Conservation (phyloP, 2,797 vertebrate species). For the Gallinago solitaria region DNA sequence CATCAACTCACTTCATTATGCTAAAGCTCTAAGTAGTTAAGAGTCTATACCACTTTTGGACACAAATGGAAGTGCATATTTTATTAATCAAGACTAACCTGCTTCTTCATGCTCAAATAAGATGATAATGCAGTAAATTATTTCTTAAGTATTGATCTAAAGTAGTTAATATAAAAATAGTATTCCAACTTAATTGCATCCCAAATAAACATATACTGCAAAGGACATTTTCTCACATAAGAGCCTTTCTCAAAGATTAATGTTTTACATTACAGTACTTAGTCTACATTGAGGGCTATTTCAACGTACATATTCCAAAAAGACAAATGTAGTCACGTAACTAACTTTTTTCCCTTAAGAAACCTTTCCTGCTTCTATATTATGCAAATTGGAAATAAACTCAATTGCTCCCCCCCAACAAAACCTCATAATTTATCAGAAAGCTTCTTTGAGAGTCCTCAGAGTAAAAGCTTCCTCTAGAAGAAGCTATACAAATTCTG, state of each 20-base stretch:
- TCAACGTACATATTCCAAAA: not conserved
- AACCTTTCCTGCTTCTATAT: not conserved
- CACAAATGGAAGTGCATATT: not conserved
- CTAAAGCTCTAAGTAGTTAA: not conserved
- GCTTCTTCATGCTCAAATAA: not conserved
- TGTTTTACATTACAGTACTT: not conserved
- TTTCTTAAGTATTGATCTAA: not conserved
- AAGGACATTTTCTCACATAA: not conserved
- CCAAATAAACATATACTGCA: not conserved
- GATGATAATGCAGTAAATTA: not conserved
- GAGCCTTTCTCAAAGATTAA: not conserved
- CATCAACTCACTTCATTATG: not conserved
- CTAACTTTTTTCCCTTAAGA: not conserved
- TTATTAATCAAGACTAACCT: not conserved
- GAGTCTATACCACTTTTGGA: not conserved
- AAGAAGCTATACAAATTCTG: not conserved
- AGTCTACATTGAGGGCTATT: not conserved
- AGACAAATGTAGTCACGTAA: not conserved
- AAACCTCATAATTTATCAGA: not conserved
- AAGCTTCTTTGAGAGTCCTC: not conserved
- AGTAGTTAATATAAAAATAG: not conserved
- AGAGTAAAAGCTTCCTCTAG: not conserved
- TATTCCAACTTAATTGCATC: not conserved
- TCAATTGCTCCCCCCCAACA: rapidly evolving
- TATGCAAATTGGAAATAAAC: not conserved